Evolutionary conservation across 2,888 invertebrate genomes (phyloP).

Genomic region (Embidobia sp.): DNA sequence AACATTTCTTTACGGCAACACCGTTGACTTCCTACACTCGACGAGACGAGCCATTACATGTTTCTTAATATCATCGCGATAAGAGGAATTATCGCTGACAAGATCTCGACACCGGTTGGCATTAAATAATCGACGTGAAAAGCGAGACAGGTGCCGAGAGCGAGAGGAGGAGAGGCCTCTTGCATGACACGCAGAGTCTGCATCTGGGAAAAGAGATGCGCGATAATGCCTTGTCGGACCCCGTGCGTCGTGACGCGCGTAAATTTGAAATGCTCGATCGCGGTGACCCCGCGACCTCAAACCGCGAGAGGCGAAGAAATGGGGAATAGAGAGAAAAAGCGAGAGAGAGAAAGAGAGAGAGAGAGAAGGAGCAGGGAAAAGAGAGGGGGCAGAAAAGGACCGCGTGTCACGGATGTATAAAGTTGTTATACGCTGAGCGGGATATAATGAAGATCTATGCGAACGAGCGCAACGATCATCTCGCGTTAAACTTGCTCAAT

Average conservation of each 20-base stretch:
- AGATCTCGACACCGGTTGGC: slow-evolving; percentile 64
- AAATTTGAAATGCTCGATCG: slow-evolving; percentile 42
- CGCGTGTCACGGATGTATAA: slow-evolving; percentile 23
- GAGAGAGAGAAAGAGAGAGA: neutral
- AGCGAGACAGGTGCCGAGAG: slow-evolving; percentile 54
- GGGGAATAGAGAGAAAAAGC: neutral
- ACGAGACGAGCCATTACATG: slow-evolving; percentile 44
- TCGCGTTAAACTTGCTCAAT: slow-evolving; percentile 1
- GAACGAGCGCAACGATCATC: slow-evolving; percentile 13
- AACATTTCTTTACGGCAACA: too few species aligned
- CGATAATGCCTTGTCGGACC: slow-evolving; percentile 41
- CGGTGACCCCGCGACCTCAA: slow-evolving; percentile 36
- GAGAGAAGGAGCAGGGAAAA: neutral
- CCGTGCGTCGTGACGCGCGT: slow-evolving; percentile 46
- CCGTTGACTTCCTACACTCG: slow-evolving; percentile 34
- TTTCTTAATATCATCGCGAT: slow-evolving; percentile 63
- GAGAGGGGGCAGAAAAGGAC: slow-evolving; percentile 10
- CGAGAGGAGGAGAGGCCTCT: too few species aligned
- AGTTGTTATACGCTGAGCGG: slow-evolving; percentile 37
- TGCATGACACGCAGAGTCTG: slow-evolving; percentile 16
- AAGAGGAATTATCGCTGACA: slow-evolving; percentile 62
- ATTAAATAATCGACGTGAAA: slow-evolving; percentile 61
- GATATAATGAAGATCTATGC: slow-evolving; percentile 45
- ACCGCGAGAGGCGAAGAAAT: neutral
- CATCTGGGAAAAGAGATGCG: slow-evolving; percentile 21